Conservation (phyloP, 2,113 vertebrate genomes). For the Carassius carassius region DNA sequence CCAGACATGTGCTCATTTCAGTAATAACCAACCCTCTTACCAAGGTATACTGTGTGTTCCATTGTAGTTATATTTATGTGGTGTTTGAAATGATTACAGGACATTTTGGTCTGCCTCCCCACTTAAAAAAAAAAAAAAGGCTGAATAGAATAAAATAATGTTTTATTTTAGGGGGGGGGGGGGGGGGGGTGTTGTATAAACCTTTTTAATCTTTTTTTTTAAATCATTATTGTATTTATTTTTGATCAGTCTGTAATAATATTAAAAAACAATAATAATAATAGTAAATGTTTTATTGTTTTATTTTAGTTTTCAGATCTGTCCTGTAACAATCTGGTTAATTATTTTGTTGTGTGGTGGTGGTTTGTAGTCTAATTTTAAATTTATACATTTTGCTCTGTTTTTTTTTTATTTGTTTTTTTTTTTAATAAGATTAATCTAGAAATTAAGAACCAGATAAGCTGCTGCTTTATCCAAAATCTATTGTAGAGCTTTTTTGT, state of each 20-base stretch:
- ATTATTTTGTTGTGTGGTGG: not conserved
- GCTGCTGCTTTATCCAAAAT: slow-evolving; percentile 4
- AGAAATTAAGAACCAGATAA: slow-evolving; percentile 19
- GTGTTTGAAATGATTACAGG: not conserved
- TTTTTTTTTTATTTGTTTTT: not conserved
- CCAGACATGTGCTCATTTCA: slow-evolving; percentile 30
- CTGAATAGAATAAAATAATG: too few species aligned
- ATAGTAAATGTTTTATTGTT: too few species aligned
- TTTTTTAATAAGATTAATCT: not conserved
- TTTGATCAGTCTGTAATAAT: too few species aligned
- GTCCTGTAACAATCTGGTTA: not conserved
- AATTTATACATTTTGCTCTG: not conserved
- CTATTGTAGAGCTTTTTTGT: not conserved
- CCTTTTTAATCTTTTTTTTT: too few species aligned
- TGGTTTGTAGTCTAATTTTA: not conserved
- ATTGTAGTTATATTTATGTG: slow-evolving; percentile 4
- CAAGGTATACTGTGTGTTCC: not conserved
- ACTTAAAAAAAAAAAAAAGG: too few species aligned
- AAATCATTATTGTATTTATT: too few species aligned
- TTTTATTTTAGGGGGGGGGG: too few species aligned
- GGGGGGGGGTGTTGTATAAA: too few species aligned
- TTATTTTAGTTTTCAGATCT: too few species aligned
- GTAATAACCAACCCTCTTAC: not conserved
- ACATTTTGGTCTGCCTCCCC: not conserved
- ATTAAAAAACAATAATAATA: too few species aligned